Evolutionary conservation across 53 echinoderm and acorn worm genomes (phyloP).

Genomic region (Hippasteria phrygiana): DNA sequence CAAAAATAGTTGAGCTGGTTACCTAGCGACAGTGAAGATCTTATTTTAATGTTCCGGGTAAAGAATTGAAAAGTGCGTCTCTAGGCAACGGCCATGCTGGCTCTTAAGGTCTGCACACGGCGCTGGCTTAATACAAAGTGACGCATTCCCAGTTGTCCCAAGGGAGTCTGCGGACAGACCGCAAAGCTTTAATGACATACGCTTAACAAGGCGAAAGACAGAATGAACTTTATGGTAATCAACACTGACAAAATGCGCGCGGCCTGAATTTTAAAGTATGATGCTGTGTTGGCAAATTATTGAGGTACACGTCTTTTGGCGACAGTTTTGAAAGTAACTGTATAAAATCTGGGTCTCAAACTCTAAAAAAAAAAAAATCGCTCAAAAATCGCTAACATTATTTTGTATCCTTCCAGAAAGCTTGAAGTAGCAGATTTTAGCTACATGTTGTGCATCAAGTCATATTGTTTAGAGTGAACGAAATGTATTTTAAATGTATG

Average conservation of each 20-base stretch:
- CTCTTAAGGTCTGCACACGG: neutral
- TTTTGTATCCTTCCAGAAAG: too few species aligned
- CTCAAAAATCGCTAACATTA: too few species aligned
- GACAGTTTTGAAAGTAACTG: too few species aligned
- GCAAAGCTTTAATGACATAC: neutral
- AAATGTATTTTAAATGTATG: too few species aligned
- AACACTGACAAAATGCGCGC: neutral
- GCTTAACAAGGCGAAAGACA: neutral
- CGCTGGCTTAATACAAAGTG: neutral
- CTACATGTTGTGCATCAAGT: too few species aligned
- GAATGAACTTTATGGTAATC: neutral
- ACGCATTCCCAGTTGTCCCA: neutral
- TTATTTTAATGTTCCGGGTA: neutral
- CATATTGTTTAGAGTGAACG: too few species aligned
- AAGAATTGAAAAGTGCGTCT: neutral
- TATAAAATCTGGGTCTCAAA: too few species aligned
- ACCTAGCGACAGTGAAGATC: conserved; percentile 10
- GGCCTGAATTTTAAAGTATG: too few species aligned
- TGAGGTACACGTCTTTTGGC: too few species aligned
- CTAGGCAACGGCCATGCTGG: conserved; percentile 13
- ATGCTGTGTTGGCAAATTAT: too few species aligned
- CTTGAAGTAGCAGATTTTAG: too few species aligned
- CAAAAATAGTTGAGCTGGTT: neutral
- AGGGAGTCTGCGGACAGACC: conserved; percentile 13
- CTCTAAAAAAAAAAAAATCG: too few species aligned